phyloP scores from a whole-genome alignment of 1,140 invertebrate genomes.

The Plutomurus gul region DNA sequence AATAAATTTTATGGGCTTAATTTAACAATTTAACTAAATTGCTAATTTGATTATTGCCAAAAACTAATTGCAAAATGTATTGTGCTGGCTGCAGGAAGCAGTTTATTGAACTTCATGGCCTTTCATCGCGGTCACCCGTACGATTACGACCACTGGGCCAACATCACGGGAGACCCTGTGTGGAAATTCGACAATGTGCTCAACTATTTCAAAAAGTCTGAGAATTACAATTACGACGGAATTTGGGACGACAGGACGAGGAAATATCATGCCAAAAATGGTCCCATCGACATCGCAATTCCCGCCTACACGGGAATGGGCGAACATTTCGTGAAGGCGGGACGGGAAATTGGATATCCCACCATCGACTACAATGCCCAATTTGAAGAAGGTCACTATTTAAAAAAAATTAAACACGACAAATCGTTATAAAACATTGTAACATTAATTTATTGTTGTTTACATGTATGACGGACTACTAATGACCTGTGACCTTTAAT shows the following conservation, averaged over 20 bases:
- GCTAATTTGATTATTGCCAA: neutral
- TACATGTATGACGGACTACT: neutral
- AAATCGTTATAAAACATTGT: neutral
- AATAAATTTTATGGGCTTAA: too few species aligned
- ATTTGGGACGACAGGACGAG: constrained; percentile 28
- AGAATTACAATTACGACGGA: constrained; percentile 56
- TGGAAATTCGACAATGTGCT: constrained; percentile 89
- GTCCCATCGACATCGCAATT: constrained; percentile 16
- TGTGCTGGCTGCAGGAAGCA: neutral
- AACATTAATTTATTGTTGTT: neutral
- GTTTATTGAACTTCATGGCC: constrained; percentile 66
- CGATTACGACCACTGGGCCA: constrained; percentile 91
- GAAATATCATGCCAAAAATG: constrained; percentile 38
- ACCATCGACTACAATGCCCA: constrained; percentile 66
- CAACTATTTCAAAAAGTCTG: constrained; percentile 66
- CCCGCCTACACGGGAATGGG: constrained; percentile 33
- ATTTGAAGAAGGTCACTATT: constrained; percentile 55
- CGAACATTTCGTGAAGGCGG: constrained; percentile 61
- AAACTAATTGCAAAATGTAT: neutral
- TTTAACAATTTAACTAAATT: too few species aligned
- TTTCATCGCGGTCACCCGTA: constrained; percentile 69
- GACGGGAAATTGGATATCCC: constrained; percentile 70
- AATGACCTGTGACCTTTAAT: neutral
- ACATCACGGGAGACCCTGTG: constrained; percentile 74
- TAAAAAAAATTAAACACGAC: neutral